Evolutionary conservation across 2,113 vertebrate genomes (phyloP), one percentile per base, ranked within the genome.

Genomic region (Ceyx margarethae): DNA sequence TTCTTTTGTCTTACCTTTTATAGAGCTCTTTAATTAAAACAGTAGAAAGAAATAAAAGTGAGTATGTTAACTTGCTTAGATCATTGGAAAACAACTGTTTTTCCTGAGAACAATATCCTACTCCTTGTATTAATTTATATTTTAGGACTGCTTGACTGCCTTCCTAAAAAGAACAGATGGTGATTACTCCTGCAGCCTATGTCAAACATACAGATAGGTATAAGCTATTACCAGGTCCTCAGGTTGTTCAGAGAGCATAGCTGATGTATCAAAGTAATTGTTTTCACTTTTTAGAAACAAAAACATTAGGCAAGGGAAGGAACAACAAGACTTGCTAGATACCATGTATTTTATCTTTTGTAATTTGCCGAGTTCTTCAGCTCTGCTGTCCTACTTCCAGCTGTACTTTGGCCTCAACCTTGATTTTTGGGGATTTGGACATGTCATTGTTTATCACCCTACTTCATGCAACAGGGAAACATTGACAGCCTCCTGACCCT

Each of bases 401-500:
- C 10, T 25, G 22, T 26, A 53, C 37, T 64, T 81, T 69, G 76
- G 66, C 28, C 33, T 77, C 22, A 73, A 29, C 46, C 35, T 50
- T 65, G 45, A 37, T 80, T 79, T 81, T 56, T 42, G 87, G 69
- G 51, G 69, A 37, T 82, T 94, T 67, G 85, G 58, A 77, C 90
- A 58, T 58, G 43, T 40, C 65, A 11, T 22, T 90, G 81, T 85
- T 94, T 85, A 84, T 92, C 58, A 81, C 66, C 21, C 28, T 81
- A 5, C 35, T 93, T 83, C 57, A 45, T 31, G 26, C 68, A 64
- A 73, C 86, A 82, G 84, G 89, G 83, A 88, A 81, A 29, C 66
- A 7, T 89, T 95, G 89, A 94, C 85, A 86, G 79, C 62, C 57
- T 91, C 13, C 23, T 71, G 82, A 66, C 72, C 51, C 53, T 67